Base-by-base conservation (phyloP, 2,113 vertebrate genomes). In the Parus major region DNA sequence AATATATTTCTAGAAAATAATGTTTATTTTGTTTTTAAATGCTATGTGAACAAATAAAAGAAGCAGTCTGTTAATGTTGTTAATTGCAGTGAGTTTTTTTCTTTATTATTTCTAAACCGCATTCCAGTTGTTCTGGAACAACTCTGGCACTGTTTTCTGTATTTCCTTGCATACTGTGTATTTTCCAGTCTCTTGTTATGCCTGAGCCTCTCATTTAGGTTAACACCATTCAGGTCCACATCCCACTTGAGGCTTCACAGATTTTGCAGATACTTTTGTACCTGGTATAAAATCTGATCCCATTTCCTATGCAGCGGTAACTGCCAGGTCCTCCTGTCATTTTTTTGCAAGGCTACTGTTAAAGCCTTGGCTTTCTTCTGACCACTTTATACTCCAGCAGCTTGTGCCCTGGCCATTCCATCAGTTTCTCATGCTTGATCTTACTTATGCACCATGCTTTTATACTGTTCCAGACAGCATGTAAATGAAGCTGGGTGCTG, bases 1-100 rank as follows among this genome's bases (percentile, higher is more conserved):
- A 80, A 79, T 88, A 5, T 23, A 47, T 90, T 96, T 91, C 35
- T 63, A 88, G 66, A 77, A 76, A 84, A 60, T 52, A 52, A 70
- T 82, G 69, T 82, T 92, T 86, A 29, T 47, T 89, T 79, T 91
- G 53, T 59, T 94, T 78, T 92, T 63, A 85, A 92, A 90, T 72
- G 46, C 9, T 16, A 2, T 59, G 25, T 76, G 82, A 73, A 86
- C 52, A 66, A 96, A 91, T 95, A 85, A 95, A 95, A 91, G 42
- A 46, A 87, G 25, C 50, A 18, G 17, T 65, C 79, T 53, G 44
- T 71, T 73, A 24, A 39, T 87, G 23, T 61, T 91, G 60, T 78
- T 69, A 35, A 39, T 35, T 47, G 31, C 46, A 42, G 35, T 89
- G 81, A 63, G 24, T 42, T 42, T 80, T 65, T 92, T 69, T 77